Evolutionary conservation across 2,888 invertebrate species (phyloP), one percentile per base, ranked within the genome.

Genomic region (Heliconius aoede): DNA sequence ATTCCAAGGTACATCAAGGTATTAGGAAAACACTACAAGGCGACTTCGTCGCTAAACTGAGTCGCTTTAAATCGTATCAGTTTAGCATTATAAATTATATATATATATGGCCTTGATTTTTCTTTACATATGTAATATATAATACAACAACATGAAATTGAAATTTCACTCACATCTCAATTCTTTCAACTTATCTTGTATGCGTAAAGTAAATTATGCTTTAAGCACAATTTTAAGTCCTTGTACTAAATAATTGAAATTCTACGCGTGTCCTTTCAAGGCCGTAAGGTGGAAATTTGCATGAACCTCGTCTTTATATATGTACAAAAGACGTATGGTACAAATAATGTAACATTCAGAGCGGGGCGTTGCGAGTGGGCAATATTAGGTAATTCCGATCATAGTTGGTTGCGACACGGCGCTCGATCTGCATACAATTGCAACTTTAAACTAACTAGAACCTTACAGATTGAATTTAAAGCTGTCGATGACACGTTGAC

Each of bases 321-420:
- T 86, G 85, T 88, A 88, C 88, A 87, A 89, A 90, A 87, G 84
- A 85, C 85, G 78, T 79, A 80, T 79, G 69, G 46, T 64, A 80
- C 78, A 79, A 79, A 71, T 76, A 79, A 88, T 91, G 87, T 89
- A 79, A 88, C 85, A 91, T 91, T 89, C 90, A 89, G 83, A 81
- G 84, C 85, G 82, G 82, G 82, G 82, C 82, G 78, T 84, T 84
- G 86, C 86, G 83, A 82, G 84, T 81, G 81, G 77, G 80, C 83
- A 82, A 84, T 85, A 85, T 89, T 87, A 87, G 87, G 89, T 85
- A 89, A 91, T 89, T 89, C 89, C 83, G 84, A 88, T 88, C 88
- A 87, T 87, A 90, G 80, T 83, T 60, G 81, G 84, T 89, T 89
- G 86, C 88, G 85, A 85, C 87, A 89, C 81, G 79, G 77, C 69